phyloP scores from a whole-genome alignment of 2,888 invertebrate genomes.

The Ormyrus pomaceus region DNA sequence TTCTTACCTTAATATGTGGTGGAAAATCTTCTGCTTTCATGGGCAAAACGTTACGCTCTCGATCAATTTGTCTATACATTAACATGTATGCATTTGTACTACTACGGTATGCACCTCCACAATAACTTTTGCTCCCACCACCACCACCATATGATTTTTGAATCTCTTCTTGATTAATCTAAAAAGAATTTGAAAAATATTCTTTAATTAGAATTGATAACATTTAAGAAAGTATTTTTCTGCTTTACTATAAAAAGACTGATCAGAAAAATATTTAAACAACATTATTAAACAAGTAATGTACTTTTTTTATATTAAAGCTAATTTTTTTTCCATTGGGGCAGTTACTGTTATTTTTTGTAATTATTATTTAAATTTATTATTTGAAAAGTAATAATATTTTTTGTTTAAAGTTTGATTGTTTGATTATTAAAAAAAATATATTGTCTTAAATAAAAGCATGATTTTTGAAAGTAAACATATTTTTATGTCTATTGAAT shows the following conservation, averaged over 20 bases:
- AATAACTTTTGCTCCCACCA: conserved; percentile 77
- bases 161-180: conserved; percentile 89
- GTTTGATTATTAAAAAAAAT: background rate
- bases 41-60: conserved; percentile 80
- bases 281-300: conserved; percentile 18
- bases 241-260: too few relatives aligned
- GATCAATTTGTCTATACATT: conserved; percentile 89
- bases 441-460: background rate
- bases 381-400: background rate
- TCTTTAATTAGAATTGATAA: too few relatives aligned
- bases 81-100: conserved; percentile 95
- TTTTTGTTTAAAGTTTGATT: background rate
- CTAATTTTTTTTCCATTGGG: too few relatives aligned
- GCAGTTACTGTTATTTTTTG: too few relatives aligned
- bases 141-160: conserved; percentile 89
- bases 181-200: conserved; percentile 54
- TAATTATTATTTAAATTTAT: background rate
- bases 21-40: conserved; percentile 85
- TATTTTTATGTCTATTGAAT: background rate
- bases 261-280: background rate
- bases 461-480: background rate
- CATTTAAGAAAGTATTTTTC: too few relatives aligned
- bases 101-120: conserved; percentile 85
- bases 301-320: background rate
- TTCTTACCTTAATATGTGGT: conserved; percentile 80